Conservation (phyloP, 1,140 invertebrate species). For the Metaphire vulgaris region DNA sequence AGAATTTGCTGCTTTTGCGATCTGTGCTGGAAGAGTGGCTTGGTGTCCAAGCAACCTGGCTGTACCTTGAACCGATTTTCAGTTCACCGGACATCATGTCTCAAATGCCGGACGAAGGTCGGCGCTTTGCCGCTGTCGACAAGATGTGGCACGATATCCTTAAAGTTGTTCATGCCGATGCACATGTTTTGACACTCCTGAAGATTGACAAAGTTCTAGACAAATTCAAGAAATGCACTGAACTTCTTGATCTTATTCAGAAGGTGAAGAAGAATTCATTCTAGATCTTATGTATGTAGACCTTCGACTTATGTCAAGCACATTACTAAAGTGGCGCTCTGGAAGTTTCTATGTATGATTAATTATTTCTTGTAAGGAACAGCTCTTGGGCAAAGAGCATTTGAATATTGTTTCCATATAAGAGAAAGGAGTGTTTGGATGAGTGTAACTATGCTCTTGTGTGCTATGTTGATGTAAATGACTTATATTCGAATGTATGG, state of each 20-base stretch:
- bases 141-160: constrained; percentile 93
- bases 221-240: constrained; percentile 78
- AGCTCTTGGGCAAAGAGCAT: not conserved
- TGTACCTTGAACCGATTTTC: constrained; percentile 96
- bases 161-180: constrained; percentile 70
- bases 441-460: too few species aligned
- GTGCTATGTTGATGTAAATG: too few species aligned
- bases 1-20: constrained; percentile 79
- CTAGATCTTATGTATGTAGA: too few species aligned
- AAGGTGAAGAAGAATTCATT: too few species aligned
- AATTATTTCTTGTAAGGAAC: not conserved
- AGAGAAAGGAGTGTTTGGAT: too few species aligned
- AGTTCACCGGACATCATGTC: constrained; percentile 94
- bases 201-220: constrained; percentile 80
- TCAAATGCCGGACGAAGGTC: constrained; percentile 87
- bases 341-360: too few species aligned
- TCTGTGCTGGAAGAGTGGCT: constrained; percentile 94
- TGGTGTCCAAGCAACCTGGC: constrained; percentile 91
- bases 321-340: too few species aligned
- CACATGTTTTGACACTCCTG: constrained; percentile 74
- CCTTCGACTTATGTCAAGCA: too few species aligned
- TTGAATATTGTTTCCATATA: not conserved
- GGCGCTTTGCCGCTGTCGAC: constrained; percentile 72
- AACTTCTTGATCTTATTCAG: constrained; percentile 78
- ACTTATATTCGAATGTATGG: too few species aligned